Evolutionary conservation across 2,888 invertebrate species (phyloP).

Genomic region (Plagiodera versicolora): DNA sequence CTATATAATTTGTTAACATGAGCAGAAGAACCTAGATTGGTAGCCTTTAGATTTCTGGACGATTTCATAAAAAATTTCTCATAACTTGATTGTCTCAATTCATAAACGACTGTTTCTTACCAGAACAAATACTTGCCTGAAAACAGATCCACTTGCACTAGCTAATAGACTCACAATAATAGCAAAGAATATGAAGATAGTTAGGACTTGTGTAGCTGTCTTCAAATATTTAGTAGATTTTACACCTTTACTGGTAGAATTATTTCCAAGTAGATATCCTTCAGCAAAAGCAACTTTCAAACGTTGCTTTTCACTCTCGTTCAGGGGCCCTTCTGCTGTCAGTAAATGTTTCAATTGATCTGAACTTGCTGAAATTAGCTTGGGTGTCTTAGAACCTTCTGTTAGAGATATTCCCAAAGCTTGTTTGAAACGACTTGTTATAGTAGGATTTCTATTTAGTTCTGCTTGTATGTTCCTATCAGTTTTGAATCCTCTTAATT

Average conservation of each 20-base stretch:
- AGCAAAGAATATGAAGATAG: slow-evolving; percentile 72
- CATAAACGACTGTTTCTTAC: too few species aligned
- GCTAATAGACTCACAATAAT: slow-evolving; percentile 76
- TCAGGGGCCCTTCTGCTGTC: slow-evolving; percentile 55
- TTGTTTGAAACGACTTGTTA: slow-evolving; percentile 68
- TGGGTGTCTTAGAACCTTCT: slow-evolving; percentile 35
- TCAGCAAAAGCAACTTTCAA: slow-evolving; percentile 90
- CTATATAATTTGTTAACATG: too few species aligned
- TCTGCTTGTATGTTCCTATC: slow-evolving; percentile 73
- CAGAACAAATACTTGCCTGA: slow-evolving; percentile 62
- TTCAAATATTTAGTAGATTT: slow-evolving; percentile 66
- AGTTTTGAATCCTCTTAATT: slow-evolving; percentile 78
- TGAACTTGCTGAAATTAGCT: slow-evolving; percentile 45
- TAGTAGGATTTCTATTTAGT: slow-evolving; percentile 69
- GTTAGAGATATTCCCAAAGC: slow-evolving; percentile 47
- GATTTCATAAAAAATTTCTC: too few species aligned
- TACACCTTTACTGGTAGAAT: slow-evolving; percentile 52
- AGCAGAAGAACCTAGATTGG: too few species aligned
- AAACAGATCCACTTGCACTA: slow-evolving; percentile 72
- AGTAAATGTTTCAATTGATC: slow-evolving; percentile 59
- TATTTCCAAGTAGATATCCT: slow-evolving; percentile 79
- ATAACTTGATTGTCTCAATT: too few species aligned
- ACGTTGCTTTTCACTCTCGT: slow-evolving; percentile 66
- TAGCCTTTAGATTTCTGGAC: too few species aligned
- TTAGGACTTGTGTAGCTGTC: slow-evolving; percentile 74